Base-by-base conservation (phyloP, 2,797 vertebrate genomes). In the Emys orbicularis region DNA sequence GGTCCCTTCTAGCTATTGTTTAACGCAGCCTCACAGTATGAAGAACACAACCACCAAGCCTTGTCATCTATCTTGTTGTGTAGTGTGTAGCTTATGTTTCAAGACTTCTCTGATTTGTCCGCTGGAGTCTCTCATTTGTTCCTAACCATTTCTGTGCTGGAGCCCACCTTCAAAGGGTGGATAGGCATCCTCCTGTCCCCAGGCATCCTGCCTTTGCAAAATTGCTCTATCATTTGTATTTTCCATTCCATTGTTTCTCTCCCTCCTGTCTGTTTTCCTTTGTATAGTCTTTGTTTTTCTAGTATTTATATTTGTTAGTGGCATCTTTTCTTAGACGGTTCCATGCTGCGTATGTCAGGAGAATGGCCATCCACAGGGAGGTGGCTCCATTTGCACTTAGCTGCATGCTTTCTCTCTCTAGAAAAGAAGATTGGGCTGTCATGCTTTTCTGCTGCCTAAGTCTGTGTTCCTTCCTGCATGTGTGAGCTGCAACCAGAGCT, bases 221-320 rank as follows among this genome's bases (percentile, higher is more conserved):
- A 57, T n/a, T 21, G 44, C 77, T 89, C 85, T 90, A 10, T 94
- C 1, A 0, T 50, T 0, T 83, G 76, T 80, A 68, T 72, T 2
- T 1, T 12, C 72, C 79, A 81, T 25, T 86, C 84, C 80, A n/a
- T 83, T 92, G 92, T 95, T 86, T 89, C 89, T 92, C 0, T 0
- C 93, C 92, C 91, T 97, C 93, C 95, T 92, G 89, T 76, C 90
- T 87, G 86, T 52, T 34, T 13, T 84, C 10, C 88, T 96, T 93
- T 94, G 93, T 86, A 90, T 37, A 83, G 88, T 91, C 91, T 97
- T 86, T 94, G 6, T 1, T 53, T 93, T 77, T 79, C 92, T 90
- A 54, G 82, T 21, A 92, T 81, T 87, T 47, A 0, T 2, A 92
- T 81, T 82, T 41, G 77, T 77, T 77, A 47, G 49, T 49, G 74